A percentile compares a stretch with the other conserved stretches of the same genome.
phyloP scores from a whole-genome alignment of 2,797 vertebrate species.

The Uromys caudimaculatus region DNA sequence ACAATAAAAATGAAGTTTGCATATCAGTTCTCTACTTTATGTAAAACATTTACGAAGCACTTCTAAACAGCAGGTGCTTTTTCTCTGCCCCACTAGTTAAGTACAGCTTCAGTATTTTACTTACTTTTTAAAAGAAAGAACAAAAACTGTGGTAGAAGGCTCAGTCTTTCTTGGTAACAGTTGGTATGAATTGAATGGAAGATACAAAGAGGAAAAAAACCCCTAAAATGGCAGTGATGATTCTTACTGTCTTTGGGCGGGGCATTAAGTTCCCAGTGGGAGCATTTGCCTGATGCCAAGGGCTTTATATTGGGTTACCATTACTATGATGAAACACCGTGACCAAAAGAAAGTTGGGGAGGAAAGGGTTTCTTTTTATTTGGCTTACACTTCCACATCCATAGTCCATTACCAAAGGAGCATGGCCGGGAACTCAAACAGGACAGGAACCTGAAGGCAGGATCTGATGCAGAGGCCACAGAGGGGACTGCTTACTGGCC shows the following conservation, averaged over 20 bases:
- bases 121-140: not conserved
- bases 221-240: not conserved
- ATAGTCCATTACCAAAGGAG: not conserved
- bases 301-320: not conserved
- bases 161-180: constrained; percentile 21
- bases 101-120: not conserved
- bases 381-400: not conserved
- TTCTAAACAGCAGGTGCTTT: not conserved
- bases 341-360: not conserved
- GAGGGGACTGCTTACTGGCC: not conserved
- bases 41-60: not conserved
- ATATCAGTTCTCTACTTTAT: constrained; percentile 1
- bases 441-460: not conserved
- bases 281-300: not conserved
- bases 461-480: not conserved
- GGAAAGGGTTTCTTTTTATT: not conserved
- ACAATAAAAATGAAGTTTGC: constrained; percentile 43
- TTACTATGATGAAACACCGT: not conserved
- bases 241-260: not conserved
- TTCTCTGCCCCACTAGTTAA: constrained; percentile 13
- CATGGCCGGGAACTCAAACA: not conserved
- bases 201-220: not conserved
- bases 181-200: not conserved
- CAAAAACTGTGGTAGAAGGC: not conserved
- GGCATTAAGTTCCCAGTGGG: not conserved